Base-by-base conservation (phyloP, 2,797 vertebrate species). In the Hozukius guyotensis region DNA sequence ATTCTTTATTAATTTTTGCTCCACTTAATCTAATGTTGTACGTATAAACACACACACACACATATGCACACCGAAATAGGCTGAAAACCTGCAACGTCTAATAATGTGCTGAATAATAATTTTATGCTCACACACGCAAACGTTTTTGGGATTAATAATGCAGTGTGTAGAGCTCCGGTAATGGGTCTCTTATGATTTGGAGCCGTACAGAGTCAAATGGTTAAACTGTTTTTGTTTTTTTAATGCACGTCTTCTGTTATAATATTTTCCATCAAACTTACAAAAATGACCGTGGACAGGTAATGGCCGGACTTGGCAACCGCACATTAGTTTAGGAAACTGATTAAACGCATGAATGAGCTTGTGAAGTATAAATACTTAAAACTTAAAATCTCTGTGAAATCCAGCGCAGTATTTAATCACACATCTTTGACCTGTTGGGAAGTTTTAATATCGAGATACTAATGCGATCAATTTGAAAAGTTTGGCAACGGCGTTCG, bases 121-220 rank as follows among this genome's bases (percentile, higher is more conserved):
- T 74, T 42, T 73, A 13, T 68, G 20, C 67, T 75, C 49, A 55
- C 67, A 24, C 46, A 55, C 52, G 34, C 32, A 57, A 9, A 18
- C 4, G 11, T 69, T 82, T 62, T 72, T 69, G 8, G 29, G 42
- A 86, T 89, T 76, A 90, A 82, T 88, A 89, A 89, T 88, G 65
- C 82, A 86, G 38, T 12, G 14, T 56, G 9, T 66, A 42, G 42
- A 38, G 55, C 52, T 46, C 31, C 32, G 25, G 38, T 91, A 89
- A 90, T 87, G 53, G 77, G 57, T 86, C 81, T 78, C 81, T 66
- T 57, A 27, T 73, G 84, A 86, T 57, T 69, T 77, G 34, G 27
- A 77, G 69, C 59, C 20, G 25, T 9, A 64, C 34, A 64, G 25
- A 79, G 76, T 82, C 31, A 72, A 81, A 61, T 2, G 10, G 9